These are phyloP conservation scores for Lepus americanus DNA, from an alignment of 2,113 vertebrate species.

Conservation along the genomic window DNA sequence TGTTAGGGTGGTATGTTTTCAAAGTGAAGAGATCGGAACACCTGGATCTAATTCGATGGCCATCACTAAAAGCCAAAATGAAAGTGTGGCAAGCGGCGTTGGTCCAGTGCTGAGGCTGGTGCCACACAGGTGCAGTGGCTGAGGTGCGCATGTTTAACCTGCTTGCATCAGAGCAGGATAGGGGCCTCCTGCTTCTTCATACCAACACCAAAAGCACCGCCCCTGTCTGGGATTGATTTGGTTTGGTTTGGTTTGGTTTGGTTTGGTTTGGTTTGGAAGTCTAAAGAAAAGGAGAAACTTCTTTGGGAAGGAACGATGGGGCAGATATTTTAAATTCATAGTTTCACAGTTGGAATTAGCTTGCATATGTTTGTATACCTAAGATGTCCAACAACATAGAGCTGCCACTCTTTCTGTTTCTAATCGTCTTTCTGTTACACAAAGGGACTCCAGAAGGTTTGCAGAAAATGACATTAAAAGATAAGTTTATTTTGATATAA, in stretches of 20 bases:
- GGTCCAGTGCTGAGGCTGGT: neutral
- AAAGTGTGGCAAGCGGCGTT: no score
- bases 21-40: neutral
- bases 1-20: neutral
- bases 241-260: no score
- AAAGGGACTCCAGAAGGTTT: no score
- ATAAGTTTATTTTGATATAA: no score
- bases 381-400: neutral
- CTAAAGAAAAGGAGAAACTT: neutral
- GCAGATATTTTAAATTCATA: neutral
- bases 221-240: neutral
- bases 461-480: no score
- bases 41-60: neutral
- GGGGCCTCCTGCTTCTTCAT: neutral
- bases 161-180: neutral
- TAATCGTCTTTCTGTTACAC: neutral
- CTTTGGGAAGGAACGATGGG: neutral
- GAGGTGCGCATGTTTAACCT: accelerated
- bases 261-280: neutral
- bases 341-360: neutral
- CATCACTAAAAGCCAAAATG: neutral
- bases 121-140: accelerated
- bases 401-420: neutral
- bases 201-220: neutral
- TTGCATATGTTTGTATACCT: neutral